Percentiles rank a stretch among this genome's conserved stretches.
phyloP scores from a whole-genome alignment of 2,797 vertebrate genomes.

The Clamator glandarius region DNA sequence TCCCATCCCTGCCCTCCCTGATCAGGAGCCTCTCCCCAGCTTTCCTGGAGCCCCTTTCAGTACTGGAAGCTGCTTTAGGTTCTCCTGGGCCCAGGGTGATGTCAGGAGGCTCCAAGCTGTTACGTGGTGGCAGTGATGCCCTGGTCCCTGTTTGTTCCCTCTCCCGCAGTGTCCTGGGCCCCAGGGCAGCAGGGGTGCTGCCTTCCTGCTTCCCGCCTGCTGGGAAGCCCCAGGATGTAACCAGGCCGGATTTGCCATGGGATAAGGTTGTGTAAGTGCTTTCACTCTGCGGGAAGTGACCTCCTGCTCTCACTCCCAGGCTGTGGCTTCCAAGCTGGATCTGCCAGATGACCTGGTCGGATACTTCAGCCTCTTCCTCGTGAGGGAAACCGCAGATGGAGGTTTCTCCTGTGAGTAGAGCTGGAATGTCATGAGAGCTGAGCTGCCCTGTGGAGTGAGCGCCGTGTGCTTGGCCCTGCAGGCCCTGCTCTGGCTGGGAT shows the following conservation, averaged over 20 bases:
- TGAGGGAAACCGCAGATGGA: slow-evolving; percentile 88
- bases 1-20: too few species aligned
- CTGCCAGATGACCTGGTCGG: slow-evolving; percentile 94
- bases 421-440: neutral
- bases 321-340: slow-evolving; percentile 94
- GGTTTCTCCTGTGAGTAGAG: slow-evolving; percentile 90
- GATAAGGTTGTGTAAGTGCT: neutral
- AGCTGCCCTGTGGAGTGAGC: too few species aligned
- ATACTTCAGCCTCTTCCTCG: slow-evolving; percentile 95
- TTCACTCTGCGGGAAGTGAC: neutral
- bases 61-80: too few species aligned
- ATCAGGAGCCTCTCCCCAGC: too few species aligned
- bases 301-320: slow-evolving; percentile 72
- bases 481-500: too few species aligned
- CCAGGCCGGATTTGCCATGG: rapidly evolving
- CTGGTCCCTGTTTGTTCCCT: rapidly evolving
- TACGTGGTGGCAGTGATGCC: neutral
- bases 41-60: too few species aligned
- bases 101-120: neutral
- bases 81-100: neutral
- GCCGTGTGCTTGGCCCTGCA: too few species aligned
- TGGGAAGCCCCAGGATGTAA: too few species aligned
- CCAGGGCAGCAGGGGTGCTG: neutral
- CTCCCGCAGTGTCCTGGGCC: neutral
- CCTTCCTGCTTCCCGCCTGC: neutral